Percentiles rank a stretch among this genome's conserved stretches.
Evolutionary conservation across 2,113 vertebrate species (phyloP).

Genomic region (Steatornis caripensis): DNA sequence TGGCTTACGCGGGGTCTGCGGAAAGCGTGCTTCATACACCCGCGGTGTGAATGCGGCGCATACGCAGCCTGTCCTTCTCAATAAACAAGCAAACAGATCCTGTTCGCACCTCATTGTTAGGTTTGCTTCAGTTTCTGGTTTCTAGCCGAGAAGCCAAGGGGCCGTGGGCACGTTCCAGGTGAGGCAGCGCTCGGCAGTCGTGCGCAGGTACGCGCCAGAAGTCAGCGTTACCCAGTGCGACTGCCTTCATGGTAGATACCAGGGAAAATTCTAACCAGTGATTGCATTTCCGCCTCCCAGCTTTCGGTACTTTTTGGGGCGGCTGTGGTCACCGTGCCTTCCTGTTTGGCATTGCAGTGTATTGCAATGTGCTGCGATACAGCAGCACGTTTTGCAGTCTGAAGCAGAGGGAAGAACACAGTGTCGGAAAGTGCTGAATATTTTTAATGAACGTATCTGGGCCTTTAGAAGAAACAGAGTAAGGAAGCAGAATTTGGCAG

Average conservation of each 20-base stretch:
- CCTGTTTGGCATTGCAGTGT: rapidly evolving
- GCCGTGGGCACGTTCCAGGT: too few species aligned
- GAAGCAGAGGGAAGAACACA: not conserved
- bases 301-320: too few species aligned
- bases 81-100: not conserved
- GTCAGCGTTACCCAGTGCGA: not conserved
- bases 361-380: not conserved
- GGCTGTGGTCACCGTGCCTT: too few species aligned
- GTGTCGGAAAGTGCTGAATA: not conserved
- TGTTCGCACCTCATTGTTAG: rapidly evolving
- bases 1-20: not conserved
- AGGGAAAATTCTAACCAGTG: not conserved
- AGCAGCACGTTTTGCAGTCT: not conserved
- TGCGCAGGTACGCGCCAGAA: not conserved
- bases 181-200: not conserved
- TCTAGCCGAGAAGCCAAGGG: not conserved
- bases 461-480: not conserved
- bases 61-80: too few species aligned
- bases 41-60: not conserved
- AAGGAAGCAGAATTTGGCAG: not conserved
- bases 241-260: not conserved
- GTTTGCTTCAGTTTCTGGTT: not conserved
- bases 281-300: not conserved
- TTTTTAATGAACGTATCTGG: not conserved
- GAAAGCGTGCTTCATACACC: too few species aligned